phyloP scores from a whole-genome alignment of 30 jellyfish, hydroid and myxozoan genomes.

The Cassiopea xamachana region DNA sequence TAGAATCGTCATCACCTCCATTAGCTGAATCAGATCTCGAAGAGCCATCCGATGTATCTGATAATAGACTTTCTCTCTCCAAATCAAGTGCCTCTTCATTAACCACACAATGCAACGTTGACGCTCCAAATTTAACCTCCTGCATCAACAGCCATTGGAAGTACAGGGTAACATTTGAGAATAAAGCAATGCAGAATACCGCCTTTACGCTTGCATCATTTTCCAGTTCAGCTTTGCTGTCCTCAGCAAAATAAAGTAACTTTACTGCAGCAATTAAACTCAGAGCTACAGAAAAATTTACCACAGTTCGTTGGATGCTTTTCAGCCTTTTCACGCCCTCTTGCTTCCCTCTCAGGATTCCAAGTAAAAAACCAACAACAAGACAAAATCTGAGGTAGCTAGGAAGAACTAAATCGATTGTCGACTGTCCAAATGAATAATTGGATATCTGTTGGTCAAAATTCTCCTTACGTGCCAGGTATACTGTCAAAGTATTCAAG shows the following conservation, averaged over 20 bases:
- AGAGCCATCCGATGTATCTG: constrained; percentile 26
- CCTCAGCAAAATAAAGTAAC: constrained; percentile 81
- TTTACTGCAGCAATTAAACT: constrained; percentile 63
- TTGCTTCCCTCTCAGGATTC: constrained; percentile 37
- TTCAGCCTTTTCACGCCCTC: constrained; percentile 40
- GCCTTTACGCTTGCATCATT: constrained; percentile 35
- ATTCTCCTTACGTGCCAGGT: constrained; percentile 11
- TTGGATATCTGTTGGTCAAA: background rate
- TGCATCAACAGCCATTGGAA: constrained; percentile 49
- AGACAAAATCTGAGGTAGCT: constrained; percentile 70
- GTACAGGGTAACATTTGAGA: constrained; percentile 42
- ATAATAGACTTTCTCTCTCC: constrained; percentile 36
- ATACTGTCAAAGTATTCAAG: background rate
- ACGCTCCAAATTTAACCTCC: constrained; percentile 5
- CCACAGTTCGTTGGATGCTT: constrained; percentile 14
- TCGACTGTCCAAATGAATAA: constrained; percentile 65
- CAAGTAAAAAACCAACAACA: constrained; percentile 51
- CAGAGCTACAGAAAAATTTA: constrained; percentile 35
- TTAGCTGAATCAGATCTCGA: constrained; percentile 21
- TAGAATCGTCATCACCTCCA: constrained; percentile 1
- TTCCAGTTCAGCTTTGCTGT: constrained; percentile 62
- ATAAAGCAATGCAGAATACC: constrained; percentile 46
- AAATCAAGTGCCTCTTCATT: constrained; percentile 40
- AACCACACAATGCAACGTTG: background rate
- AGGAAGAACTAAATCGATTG: constrained; percentile 40